Conservation (phyloP, 2,888 invertebrate species). For the Lasioglossum morio region DNA sequence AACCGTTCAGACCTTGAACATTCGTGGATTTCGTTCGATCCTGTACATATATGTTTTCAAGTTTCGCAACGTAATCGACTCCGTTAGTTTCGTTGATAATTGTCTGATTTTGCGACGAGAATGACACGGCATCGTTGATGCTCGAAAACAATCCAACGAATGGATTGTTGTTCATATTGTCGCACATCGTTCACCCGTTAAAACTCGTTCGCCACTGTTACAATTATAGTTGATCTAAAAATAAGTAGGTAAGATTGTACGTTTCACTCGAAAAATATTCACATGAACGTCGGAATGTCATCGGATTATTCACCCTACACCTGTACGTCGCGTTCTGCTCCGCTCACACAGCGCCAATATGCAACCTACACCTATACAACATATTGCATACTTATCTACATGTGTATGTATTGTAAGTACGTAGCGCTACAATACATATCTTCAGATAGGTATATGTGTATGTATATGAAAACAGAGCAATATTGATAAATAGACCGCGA, state of each 20-base stretch:
- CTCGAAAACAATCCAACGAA: constrained; percentile 83
- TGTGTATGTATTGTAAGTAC: background rate
- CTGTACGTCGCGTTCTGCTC: constrained; percentile 11
- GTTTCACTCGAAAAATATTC: constrained; percentile 7
- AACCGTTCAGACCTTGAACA: constrained; percentile 13
- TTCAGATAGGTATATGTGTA: background rate
- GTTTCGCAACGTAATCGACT: constrained; percentile 17
- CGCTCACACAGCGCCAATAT: constrained; percentile 4
- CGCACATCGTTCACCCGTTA: constrained; percentile 75
- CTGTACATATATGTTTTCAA: constrained; percentile 14
- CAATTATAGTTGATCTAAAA: constrained; percentile 34
- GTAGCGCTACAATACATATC: background rate
- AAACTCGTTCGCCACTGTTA: background rate
- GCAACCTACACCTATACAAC: background rate
- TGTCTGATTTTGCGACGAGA: constrained; percentile 68
- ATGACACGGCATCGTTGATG: constrained; percentile 76
- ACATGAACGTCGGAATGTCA: constrained; percentile 12
- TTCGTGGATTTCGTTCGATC: background rate
- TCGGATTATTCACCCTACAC: constrained; percentile 2
- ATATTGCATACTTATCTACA: background rate
- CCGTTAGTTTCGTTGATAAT: constrained; percentile 36
- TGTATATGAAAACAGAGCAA: background rate
- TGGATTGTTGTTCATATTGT: constrained; percentile 83
- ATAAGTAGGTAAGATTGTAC: background rate
- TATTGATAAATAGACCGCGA: background rate